Base-by-base conservation (phyloP, 2,888 invertebrate species). In the Dioctria rufipes region DNA sequence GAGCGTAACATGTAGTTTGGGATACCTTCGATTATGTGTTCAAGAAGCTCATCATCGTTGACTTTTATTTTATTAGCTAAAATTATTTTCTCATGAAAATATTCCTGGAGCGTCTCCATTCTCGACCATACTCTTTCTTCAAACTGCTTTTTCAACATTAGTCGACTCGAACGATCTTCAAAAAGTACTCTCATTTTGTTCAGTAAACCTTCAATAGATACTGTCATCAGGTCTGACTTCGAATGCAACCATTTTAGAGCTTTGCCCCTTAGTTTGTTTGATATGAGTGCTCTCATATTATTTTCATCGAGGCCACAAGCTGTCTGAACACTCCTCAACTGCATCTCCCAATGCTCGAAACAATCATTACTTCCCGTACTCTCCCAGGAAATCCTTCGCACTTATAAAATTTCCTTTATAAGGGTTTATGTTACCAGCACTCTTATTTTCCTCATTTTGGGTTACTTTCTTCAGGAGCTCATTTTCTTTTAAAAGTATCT, bases 11-110 rank as follows among this genome's bases (percentile, higher is more conserved):
- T 6, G 11, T 51, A 51, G 11, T 2, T 51, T 51, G 51, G 51
- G 51, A 51, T 51, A 51, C 51, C 51, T 51, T 51, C 51, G 11
- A 51, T 51, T n/a, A n/a, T n/a, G n/a, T n/a, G n/a, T n/a, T n/a
- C n/a, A n/a, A n/a, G n/a, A n/a, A n/a, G n/a, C n/a, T n/a, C n/a
- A n/a, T n/a, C n/a, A n/a, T n/a, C n/a, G n/a, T n/a, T n/a, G n/a
- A n/a, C n/a, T n/a, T n/a, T n/a, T n/a, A n/a, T n/a, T 51, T 9
- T 9, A 11, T 51, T 6, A 9, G 6, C 51, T 6, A 51, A 11
- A 11, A 51, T 25, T 25, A 25, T 25, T 25, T 25, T 25, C 25
- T 25, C 25, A 25, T 25, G 25, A 25, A 25, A 25, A 25, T 25
- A 25, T 25, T 25, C 25, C 25, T 25, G 2, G 25, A 25, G 2